Conservation (phyloP, 2,888 invertebrate genomes). For the Scrobipalpa costella region DNA sequence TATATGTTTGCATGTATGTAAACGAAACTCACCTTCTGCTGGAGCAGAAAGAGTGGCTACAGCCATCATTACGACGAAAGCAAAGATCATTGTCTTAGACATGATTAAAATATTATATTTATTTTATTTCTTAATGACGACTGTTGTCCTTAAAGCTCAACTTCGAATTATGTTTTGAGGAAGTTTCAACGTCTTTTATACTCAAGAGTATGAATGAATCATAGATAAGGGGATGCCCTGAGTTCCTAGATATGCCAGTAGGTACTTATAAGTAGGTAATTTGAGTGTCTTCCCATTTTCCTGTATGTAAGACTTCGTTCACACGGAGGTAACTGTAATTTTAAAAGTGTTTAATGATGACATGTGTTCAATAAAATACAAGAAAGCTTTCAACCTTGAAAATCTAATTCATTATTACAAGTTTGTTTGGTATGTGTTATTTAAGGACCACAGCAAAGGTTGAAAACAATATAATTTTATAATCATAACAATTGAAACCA, state of each 20-base stretch:
- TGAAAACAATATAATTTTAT: no score
- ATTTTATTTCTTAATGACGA: neutral
- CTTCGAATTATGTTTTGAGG: neutral
- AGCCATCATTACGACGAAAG: neutral
- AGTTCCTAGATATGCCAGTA: neutral
- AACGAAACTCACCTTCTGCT: neutral
- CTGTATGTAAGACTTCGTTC: neutral
- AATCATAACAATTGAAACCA: no score
- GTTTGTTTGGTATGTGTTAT: no score
- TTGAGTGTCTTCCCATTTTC: neutral
- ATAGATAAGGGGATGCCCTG: neutral
- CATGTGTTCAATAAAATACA: no score
- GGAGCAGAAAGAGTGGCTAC: slow-evolving; percentile 2
- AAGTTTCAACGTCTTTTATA: slow-evolving; percentile 2
- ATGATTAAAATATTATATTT: neutral
- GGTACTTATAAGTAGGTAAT: neutral
- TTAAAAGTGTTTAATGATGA: no score
- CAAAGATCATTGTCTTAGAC: neutral
- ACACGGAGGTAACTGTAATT: neutral
- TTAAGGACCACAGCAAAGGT: no score
- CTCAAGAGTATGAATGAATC: neutral
- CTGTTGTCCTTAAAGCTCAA: neutral
- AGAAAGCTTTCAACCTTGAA: no score
- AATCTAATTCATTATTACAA: no score
- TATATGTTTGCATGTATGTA: no score